These are phyloP conservation scores for Bimastos eiseni DNA, from an alignment of 2,888 invertebrate species.

Conservation along the genomic window DNA sequence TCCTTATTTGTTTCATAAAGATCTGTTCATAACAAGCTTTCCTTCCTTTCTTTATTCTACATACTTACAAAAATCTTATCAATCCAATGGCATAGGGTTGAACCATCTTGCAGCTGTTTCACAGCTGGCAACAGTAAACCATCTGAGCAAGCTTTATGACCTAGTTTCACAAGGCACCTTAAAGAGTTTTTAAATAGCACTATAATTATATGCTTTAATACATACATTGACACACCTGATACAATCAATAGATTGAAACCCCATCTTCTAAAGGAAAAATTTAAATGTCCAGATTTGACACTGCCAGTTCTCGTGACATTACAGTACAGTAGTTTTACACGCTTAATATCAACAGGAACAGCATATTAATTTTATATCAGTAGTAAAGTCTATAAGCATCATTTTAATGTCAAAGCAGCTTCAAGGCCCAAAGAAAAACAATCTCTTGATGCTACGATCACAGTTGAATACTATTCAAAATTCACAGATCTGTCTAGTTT, in stretches of 20 bases:
- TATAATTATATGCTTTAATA: neutral
- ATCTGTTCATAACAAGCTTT: neutral
- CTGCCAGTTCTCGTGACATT: neutral
- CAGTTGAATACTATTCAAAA: neutral
- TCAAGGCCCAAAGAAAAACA: neutral
- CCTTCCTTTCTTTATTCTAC: neutral
- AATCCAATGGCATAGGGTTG: neutral
- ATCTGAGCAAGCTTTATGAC: neutral
- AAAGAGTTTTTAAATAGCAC: neutral
- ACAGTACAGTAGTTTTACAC: neutral
- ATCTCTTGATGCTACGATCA: neutral
- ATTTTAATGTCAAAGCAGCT: neutral
- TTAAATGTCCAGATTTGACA: neutral
- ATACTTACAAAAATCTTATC: neutral
- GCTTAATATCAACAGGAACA: neutral
- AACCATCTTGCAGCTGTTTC: neutral
- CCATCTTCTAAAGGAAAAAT: neutral
- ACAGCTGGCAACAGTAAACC: neutral
- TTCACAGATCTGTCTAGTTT: neutral
- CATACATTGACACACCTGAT: neutral
- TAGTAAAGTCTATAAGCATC: neutral
- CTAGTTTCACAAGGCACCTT: neutral
- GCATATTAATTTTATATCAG: neutral
- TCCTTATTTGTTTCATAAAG: neutral
- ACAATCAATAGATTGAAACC: neutral